Evolutionary conservation across 2,113 vertebrate species (phyloP).

Genomic region (Uria aalge): DNA sequence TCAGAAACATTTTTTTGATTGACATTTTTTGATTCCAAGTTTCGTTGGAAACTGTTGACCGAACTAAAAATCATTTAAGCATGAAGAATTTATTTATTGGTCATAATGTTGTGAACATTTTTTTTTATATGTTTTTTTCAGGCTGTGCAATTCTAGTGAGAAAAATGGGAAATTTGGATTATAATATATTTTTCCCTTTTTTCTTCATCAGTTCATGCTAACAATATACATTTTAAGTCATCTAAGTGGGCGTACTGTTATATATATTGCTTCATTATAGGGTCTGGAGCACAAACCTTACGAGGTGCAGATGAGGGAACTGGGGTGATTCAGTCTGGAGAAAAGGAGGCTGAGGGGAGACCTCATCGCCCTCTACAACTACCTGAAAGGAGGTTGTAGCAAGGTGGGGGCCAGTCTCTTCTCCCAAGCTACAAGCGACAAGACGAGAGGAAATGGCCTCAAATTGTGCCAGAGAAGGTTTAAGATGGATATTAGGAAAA

Average conservation of each 20-base stretch:
- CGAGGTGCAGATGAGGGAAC: background rate
- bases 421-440: background rate
- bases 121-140: background rate
- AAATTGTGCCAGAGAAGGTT: background rate
- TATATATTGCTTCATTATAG: background rate
- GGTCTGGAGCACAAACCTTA: background rate
- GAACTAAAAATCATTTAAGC: background rate
- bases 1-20: background rate
- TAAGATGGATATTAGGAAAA: background rate
- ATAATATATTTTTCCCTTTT: background rate
- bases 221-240: background rate
- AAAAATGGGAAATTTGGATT: background rate
- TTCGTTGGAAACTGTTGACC: background rate
- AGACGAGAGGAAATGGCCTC: background rate
- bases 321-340: background rate
- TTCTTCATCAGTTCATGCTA: background rate
- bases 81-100: background rate
- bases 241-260: background rate
- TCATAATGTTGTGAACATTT: background rate
- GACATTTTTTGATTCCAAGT: background rate
- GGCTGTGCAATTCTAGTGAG: background rate
- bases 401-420: background rate
- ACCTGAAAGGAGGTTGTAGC: background rate
- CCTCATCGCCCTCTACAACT: background rate
- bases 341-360: background rate